Evolutionary conservation across 1,140 invertebrate species (phyloP), one percentile per base, ranked within the genome.

Genomic region (Drosophila pseudoobscura): DNA sequence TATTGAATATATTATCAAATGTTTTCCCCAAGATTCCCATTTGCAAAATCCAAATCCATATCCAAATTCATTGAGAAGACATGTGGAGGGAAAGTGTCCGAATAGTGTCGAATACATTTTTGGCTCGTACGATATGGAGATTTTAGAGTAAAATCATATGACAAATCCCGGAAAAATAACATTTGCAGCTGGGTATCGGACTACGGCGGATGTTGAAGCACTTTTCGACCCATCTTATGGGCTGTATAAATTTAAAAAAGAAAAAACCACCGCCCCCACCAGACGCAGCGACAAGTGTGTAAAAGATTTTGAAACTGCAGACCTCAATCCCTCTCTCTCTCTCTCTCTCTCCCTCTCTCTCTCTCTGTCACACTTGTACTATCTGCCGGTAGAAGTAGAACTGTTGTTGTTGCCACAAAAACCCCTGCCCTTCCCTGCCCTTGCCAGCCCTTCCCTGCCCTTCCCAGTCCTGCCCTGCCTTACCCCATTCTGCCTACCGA

Each of bases 311-410:
- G 59, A 71, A 41, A 54, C 53, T 46, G 53, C 66, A 15, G 17
- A 39, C 9, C 9, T 9, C 31, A 35, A 11, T 0, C 31, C 31
- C 31, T 35, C 9, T 35, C 31, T 35, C 2, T 35, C 3, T 35
- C 9, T 8, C 7, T 8, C 4, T 26, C 24, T 26, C 24, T 26
- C 24, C 24, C 5, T 35, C 9, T 35, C 31, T 35, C 2, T 35
- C 3, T 35, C 9, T 8, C 7, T 8, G 7, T 0, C 7, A 31
- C 29, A 35, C 69, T 70, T 51, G 70, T 70, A 51, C 70, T 59
- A 70, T 66, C 65, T 71, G 65, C 65, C 11, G 9, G 66, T 71
- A 71, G 70, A 71, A 71, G 68, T 71, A 71, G 70, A 71, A 46
- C 54, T 71, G 68, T 71, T 59, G 65, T 59, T 71, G 65, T 59